These are phyloP conservation scores for Aradus depressus DNA, from an alignment of 2,888 invertebrate species.

Conservation along the genomic window DNA sequence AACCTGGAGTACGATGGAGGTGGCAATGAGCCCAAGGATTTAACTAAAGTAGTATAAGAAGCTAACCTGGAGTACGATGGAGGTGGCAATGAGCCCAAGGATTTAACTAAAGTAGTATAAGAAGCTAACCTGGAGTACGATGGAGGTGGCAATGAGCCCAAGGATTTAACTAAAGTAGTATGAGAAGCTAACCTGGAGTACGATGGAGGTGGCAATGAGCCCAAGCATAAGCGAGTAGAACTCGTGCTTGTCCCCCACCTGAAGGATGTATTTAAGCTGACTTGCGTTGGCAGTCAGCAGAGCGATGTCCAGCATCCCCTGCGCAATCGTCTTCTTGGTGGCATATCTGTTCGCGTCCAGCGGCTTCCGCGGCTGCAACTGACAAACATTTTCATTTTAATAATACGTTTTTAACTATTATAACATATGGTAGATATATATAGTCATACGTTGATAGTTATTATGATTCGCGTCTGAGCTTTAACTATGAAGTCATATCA, in stretches of 20 bases:
- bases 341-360: slow-evolving; percentile 81
- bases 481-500: too few relatives aligned
- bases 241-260: slow-evolving; percentile 72
- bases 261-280: slow-evolving; percentile 74
- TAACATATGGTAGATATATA: neutral
- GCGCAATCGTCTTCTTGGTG: slow-evolving; percentile 84
- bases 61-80: too few relatives aligned
- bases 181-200: slow-evolving; percentile 86
- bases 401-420: neutral
- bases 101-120: too few relatives aligned
- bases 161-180: too few relatives aligned
- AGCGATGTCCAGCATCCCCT: slow-evolving; percentile 82
- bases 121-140: too few relatives aligned
- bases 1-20: too few relatives aligned
- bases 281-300: slow-evolving; percentile 79
- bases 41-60: too few relatives aligned
- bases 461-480: too few relatives aligned
- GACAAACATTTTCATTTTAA: neutral
- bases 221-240: slow-evolving; percentile 72
- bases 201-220: slow-evolving; percentile 69
- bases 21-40: too few relatives aligned
- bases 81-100: too few relatives aligned
- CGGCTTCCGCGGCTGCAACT: slow-evolving; percentile 41
- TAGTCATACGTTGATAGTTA: neutral
- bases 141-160: too few relatives aligned